A percentile compares a stretch with the other conserved stretches of the same genome.
These are phyloP conservation scores for Notothenia rossii DNA, from an alignment of 2,113 vertebrate species.

Conservation along the genomic window DNA sequence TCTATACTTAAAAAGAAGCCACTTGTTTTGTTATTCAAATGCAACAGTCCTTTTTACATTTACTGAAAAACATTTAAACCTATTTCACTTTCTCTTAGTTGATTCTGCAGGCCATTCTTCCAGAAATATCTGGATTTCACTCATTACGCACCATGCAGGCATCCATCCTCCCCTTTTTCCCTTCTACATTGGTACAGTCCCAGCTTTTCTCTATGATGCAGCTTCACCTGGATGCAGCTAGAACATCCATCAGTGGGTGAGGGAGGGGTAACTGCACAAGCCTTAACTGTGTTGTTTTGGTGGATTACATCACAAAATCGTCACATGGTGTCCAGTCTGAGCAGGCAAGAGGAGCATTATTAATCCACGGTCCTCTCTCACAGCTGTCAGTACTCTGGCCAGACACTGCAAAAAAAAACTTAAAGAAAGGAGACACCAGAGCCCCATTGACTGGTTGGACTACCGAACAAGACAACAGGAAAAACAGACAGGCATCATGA, in stretches of 20 bases:
- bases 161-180: slow-evolving; percentile 35
- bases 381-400: neutral
- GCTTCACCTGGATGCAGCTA: slow-evolving; percentile 78
- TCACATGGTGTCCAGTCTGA: slow-evolving; percentile 54
- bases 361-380: slow-evolving; percentile 4
- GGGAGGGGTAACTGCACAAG: slow-evolving; percentile 64
- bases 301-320: slow-evolving; percentile 61
- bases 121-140: slow-evolving; percentile 58
- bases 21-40: neutral
- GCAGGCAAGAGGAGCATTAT: slow-evolving; percentile 13
- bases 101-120: slow-evolving; percentile 49
- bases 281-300: slow-evolving; percentile 53
- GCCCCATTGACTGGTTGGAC: slow-evolving; percentile 14
- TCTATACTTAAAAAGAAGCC: neutral
- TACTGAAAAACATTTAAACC: neutral
- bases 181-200: slow-evolving; percentile 72
- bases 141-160: slow-evolving; percentile 23
- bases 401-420: slow-evolving; percentile 6
- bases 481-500: slow-evolving; percentile 84
- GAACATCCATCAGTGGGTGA: slow-evolving; percentile 69
- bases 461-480: slow-evolving; percentile 25
- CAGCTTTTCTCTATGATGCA: slow-evolving; percentile 48
- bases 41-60: neutral
- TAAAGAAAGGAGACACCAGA: slow-evolving; percentile 23
- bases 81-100: neutral